Conservation (phyloP, 1,140 invertebrate genomes). For the Cydia amplana region DNA sequence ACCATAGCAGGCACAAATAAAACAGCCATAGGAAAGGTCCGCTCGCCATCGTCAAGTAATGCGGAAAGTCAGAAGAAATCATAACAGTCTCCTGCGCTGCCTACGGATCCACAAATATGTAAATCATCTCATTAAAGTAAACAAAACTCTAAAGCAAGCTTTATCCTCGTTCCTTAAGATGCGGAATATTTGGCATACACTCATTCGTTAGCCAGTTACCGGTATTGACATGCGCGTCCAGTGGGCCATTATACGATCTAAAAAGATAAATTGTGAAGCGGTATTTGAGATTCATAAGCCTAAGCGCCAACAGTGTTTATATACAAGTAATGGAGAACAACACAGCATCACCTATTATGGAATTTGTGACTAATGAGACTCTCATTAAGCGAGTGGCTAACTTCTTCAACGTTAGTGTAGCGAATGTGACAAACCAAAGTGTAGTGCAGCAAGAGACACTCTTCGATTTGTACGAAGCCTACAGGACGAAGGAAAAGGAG, state of each 20-base stretch:
- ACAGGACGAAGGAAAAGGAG: conserved; percentile 53
- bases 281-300: conserved; percentile 7
- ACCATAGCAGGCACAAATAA: conserved; percentile 9
- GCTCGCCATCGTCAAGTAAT: conserved; percentile 1
- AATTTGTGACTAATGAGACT: conserved; percentile 36
- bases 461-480: conserved; percentile 56
- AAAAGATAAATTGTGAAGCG: conserved; percentile 22
- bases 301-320: conserved; percentile 11
- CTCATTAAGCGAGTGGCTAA: conserved; percentile 34
- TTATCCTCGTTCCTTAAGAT: conserved; percentile 47
- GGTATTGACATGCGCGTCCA: conserved; percentile 52
- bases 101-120: conserved; percentile 57
- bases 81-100: not conserved
- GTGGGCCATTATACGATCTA: conserved; percentile 14
- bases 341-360: conserved; percentile 5
- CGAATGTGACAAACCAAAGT: conserved; percentile 46
- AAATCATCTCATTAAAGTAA: conserved; percentile 59
- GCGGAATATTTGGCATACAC: conserved; percentile 50
- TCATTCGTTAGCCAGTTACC: conserved; percentile 51
- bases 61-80: conserved; percentile 14
- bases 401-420: conserved; percentile 35
- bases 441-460: conserved; percentile 44
- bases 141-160: conserved; percentile 49
- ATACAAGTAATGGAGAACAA: conserved; percentile 30
- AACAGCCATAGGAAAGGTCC: not conserved